Percentiles rank a stretch among this genome's conserved stretches.
These are phyloP conservation scores for Philaethria dido DNA, from an alignment of 2,888 invertebrate species.

Conservation along the genomic window DNA sequence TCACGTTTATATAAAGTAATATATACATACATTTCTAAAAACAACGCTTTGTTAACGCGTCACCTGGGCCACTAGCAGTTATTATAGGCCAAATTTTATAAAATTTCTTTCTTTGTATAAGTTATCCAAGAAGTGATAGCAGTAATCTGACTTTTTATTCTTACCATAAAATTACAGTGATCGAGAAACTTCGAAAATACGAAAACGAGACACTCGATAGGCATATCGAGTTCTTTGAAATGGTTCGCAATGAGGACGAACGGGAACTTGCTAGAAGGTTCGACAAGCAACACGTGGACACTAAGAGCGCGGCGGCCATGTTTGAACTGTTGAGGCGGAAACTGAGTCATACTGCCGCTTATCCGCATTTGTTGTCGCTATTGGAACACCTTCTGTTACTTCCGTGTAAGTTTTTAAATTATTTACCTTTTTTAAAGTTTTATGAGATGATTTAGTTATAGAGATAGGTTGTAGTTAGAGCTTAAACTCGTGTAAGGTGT, in stretches of 20 bases:
- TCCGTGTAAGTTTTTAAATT: constrained; percentile 84
- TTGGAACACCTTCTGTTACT: constrained; percentile 94
- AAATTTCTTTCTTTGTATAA: too few species aligned
- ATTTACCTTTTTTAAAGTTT: not conserved
- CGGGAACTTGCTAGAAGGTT: constrained; percentile 95
- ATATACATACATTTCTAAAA: too few species aligned
- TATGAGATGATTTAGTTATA: constrained; percentile 47
- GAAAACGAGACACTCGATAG: constrained; percentile 97
- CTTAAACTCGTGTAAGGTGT: too few species aligned
- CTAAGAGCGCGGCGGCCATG: constrained; percentile 96
- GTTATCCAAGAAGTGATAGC: too few species aligned
- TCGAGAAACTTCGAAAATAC: constrained; percentile 95
- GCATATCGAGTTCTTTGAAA: constrained; percentile 99
- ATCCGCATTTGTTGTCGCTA: constrained; percentile 95
- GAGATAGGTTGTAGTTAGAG: too few species aligned
- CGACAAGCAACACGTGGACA: constrained; percentile 96
- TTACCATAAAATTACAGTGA: constrained; percentile 79
- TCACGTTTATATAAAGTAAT: too few species aligned
- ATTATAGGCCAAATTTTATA: too few species aligned
- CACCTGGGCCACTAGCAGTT: too few species aligned
- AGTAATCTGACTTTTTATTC: too few species aligned
- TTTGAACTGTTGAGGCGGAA: constrained; percentile 95
- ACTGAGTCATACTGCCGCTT: constrained; percentile 95
- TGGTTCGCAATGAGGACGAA: constrained; percentile 98
- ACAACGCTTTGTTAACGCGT: too few species aligned